Evolutionary conservation across 2,113 vertebrate genomes (phyloP).

Genomic region (Eidolon helvum): DNA sequence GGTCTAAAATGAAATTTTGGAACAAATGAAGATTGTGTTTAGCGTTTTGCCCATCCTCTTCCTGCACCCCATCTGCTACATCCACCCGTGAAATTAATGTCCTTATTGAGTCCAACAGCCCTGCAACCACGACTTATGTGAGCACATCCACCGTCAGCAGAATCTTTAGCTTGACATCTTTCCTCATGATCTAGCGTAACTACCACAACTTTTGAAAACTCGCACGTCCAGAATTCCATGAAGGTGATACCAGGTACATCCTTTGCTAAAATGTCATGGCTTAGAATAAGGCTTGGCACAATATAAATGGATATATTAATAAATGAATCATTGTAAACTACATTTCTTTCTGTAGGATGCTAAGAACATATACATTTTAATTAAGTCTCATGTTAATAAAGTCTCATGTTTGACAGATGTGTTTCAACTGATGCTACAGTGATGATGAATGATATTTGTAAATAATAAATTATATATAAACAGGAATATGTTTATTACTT

Average conservation of each 20-base stretch:
- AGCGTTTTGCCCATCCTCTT: background rate
- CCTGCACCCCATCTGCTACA: background rate
- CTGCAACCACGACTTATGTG: background rate
- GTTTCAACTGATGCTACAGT: background rate
- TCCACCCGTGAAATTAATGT: background rate
- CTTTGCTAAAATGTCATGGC: background rate
- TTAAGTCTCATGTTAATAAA: background rate
- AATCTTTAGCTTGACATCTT: background rate
- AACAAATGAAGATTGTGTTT: background rate
- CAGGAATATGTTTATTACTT: background rate
- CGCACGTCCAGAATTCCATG: background rate
- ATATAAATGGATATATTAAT: background rate
- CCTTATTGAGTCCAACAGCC: no score
- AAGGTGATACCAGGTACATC: background rate
- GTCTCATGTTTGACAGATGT: background rate
- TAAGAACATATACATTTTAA: background rate
- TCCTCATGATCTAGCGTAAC: background rate
- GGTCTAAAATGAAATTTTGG: background rate
- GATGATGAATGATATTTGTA: background rate
- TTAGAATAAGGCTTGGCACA: background rate
- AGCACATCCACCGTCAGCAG: background rate
- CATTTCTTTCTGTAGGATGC: background rate
- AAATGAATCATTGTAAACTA: background rate
- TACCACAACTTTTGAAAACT: background rate
- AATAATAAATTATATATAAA: background rate